phyloP scores from a whole-genome alignment of 2,888 invertebrate species.

The Timandra comae region DNA sequence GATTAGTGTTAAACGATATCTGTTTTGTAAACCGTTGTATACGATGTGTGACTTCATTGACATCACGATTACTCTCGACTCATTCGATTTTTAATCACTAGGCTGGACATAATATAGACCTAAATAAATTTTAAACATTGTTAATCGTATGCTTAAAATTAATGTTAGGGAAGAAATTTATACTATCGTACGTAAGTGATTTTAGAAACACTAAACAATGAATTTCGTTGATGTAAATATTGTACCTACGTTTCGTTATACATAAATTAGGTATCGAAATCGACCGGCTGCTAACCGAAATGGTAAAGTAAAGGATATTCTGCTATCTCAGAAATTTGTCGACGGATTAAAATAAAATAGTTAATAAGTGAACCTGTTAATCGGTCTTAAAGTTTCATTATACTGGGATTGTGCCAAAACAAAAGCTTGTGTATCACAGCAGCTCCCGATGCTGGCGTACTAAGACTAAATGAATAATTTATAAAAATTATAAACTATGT shows the following conservation, averaged over 20 bases:
- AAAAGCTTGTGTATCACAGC: constrained; percentile 60
- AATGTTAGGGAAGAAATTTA: constrained; percentile 69
- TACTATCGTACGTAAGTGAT: constrained; percentile 62
- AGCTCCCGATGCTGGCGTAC: constrained; percentile 53
- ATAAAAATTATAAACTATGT: constrained; percentile 46
- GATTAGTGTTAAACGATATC: constrained; percentile 53
- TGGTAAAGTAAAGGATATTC: constrained; percentile 28
- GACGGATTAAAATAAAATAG: constrained; percentile 43
- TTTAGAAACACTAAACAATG: constrained; percentile 60
- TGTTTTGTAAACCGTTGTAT: constrained; percentile 74
- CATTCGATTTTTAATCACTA: constrained; percentile 53
- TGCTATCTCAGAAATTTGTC: constrained; percentile 42
- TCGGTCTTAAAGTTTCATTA: constrained; percentile 51
- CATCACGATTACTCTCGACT: constrained; percentile 59
- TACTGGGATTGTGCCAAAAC: constrained; percentile 74
- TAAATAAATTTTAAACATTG: constrained; percentile 73
- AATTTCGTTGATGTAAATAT: constrained; percentile 55
- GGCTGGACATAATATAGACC: constrained; percentile 58
- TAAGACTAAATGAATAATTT: constrained; percentile 51
- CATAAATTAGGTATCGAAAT: constrained; percentile 27
- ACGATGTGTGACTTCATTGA: constrained; percentile 70
- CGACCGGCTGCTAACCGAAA: constrained; percentile 11
- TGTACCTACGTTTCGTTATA: constrained; percentile 38
- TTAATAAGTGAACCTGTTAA: constrained; percentile 43
- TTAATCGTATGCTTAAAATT: constrained; percentile 72